These are phyloP conservation scores for Chionis minor DNA, from an alignment of 2,113 vertebrate species.

Conservation along the genomic window DNA sequence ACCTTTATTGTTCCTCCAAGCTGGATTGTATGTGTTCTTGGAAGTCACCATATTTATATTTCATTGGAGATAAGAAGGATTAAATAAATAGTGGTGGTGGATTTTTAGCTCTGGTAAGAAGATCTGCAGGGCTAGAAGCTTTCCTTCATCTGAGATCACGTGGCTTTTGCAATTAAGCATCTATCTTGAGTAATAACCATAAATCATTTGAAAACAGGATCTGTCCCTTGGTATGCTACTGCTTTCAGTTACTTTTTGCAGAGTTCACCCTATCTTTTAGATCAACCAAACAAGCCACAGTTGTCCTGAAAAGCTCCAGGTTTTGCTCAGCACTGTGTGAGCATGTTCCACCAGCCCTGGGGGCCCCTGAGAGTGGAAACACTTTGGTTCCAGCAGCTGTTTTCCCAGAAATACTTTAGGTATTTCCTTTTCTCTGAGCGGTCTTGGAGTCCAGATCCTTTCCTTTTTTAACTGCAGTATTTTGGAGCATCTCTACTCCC, in stretches of 20 bases:
- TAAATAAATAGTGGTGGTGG: background rate
- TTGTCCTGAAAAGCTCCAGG: background rate
- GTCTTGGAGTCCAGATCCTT: background rate
- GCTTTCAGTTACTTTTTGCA: conserved; percentile 2
- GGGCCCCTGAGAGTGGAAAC: background rate
- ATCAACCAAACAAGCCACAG: background rate
- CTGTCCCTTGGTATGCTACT: fast-evolving
- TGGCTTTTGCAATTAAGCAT: background rate
- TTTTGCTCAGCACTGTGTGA: background rate
- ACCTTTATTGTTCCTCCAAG: conserved; percentile 10
- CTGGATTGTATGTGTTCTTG: background rate
- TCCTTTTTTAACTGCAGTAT: background rate
- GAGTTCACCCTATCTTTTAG: background rate
- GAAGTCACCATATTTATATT: background rate
- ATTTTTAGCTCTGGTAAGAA: background rate
- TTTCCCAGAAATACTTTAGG: conserved; percentile 5
- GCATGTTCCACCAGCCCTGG: background rate
- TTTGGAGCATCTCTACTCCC: background rate
- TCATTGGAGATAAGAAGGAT: background rate
- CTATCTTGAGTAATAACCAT: background rate
- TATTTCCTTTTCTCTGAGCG: background rate
- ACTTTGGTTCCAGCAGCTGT: background rate
- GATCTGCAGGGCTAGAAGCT: background rate
- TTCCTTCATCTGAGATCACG: background rate
- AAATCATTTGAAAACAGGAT: background rate